A percentile compares a stretch with the other conserved stretches of the same genome.
These are phyloP conservation scores for Parnassius orleans DNA, from an alignment of 2,888 invertebrate species.

Conservation along the genomic window DNA sequence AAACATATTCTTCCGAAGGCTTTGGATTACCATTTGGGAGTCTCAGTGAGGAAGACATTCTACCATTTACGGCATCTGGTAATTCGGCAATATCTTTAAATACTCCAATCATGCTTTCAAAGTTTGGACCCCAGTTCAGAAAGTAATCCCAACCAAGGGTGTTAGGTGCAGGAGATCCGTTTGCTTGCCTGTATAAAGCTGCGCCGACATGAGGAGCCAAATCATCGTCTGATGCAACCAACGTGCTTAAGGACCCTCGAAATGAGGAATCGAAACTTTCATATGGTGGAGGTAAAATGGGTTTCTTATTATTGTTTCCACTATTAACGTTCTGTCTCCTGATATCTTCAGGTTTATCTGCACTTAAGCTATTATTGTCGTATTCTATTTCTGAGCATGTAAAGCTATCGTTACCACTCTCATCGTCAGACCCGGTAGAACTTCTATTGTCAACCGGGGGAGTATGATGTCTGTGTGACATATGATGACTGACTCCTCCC, in stretches of 20 bases:
- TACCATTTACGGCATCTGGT: slow-evolving; percentile 89
- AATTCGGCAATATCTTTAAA: slow-evolving; percentile 98
- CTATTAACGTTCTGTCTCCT: slow-evolving; percentile 80
- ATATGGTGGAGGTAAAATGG: slow-evolving; percentile 88
- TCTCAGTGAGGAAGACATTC: slow-evolving; percentile 87
- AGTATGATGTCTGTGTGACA: slow-evolving; percentile 87
- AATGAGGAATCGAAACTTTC: slow-evolving; percentile 97
- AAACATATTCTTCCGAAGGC: slow-evolving; percentile 95
- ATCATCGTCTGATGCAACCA: slow-evolving; percentile 96
- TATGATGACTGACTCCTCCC: slow-evolving; percentile 83
- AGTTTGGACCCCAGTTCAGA: slow-evolving; percentile 97
- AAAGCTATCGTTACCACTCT: slow-evolving; percentile 97
- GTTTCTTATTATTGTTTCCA: slow-evolving; percentile 80
- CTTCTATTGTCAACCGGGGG: slow-evolving; percentile 88
- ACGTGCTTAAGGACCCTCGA: slow-evolving; percentile 94
- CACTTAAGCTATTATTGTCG: slow-evolving; percentile 92
- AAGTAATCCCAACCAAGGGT: slow-evolving; percentile 96
- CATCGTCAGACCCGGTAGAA: slow-evolving; percentile 91
- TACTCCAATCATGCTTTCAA: slow-evolving; percentile 96
- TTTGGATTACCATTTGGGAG: slow-evolving; percentile 90
- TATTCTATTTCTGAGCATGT: slow-evolving; percentile 99
- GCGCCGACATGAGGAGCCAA: slow-evolving; percentile 90
- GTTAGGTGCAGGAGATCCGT: slow-evolving; percentile 88
- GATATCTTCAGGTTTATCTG: slow-evolving; percentile 86
- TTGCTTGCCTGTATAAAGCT: slow-evolving; percentile 88